Percentiles rank a stretch among this genome's conserved stretches.
phyloP scores from a whole-genome alignment of 2,113 vertebrate genomes.

The Sylvilagus bachmani region DNA sequence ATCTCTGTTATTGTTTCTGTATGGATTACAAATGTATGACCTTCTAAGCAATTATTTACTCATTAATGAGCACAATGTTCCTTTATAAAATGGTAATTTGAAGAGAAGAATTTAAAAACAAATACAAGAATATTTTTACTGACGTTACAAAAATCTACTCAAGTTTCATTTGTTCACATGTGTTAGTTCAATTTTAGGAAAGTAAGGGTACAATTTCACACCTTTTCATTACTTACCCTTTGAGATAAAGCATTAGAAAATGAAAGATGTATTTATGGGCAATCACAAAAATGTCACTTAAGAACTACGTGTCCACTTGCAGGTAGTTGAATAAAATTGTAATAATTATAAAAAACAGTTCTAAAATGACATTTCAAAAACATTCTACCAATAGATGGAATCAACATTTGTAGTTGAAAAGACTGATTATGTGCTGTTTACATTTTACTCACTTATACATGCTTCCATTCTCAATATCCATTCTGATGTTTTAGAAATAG shows the following conservation, averaged over 20 bases:
- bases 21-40: not conserved
- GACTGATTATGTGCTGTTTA: not conserved
- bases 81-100: not conserved
- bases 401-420: not conserved
- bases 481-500: not conserved
- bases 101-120: not conserved
- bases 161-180: not conserved
- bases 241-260: not conserved
- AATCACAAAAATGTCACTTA: not conserved
- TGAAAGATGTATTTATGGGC: not conserved
- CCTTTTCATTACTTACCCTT: not conserved
- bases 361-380: not conserved
- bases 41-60: not conserved
- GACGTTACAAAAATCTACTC: not conserved
- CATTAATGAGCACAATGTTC: not conserved
- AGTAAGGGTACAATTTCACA: not conserved
- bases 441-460: not conserved
- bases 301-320: not conserved
- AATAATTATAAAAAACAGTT: not conserved
- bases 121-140: not conserved
- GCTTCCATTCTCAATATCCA: not conserved
- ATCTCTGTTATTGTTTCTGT: not conserved
- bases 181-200: conserved; percentile 10
- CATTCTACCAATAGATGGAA: not conserved
- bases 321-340: not conserved